Conservation (phyloP, 2,797 vertebrate species). For the Helicolenus hilgendorfi region DNA sequence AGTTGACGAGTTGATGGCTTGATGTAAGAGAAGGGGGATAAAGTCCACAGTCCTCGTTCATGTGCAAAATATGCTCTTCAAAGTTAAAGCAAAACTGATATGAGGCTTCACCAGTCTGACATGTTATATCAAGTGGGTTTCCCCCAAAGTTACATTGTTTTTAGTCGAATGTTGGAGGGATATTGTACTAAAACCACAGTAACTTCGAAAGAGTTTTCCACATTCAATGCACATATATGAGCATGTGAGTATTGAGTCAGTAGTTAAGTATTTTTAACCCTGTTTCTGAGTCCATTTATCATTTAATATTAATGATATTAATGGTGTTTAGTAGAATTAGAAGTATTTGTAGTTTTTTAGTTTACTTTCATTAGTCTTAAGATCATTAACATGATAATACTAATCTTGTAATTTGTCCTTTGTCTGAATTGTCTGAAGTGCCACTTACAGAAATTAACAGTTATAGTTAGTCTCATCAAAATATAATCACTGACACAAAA, state of each 20-base stretch:
- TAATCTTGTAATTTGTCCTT: background rate
- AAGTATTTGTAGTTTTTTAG: too few species aligned
- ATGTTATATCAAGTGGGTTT: background rate
- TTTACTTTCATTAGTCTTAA: background rate
- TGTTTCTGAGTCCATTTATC: background rate
- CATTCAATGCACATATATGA: background rate
- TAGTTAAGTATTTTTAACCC: background rate
- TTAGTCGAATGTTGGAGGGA: background rate
- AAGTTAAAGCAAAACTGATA: background rate
- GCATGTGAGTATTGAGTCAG: background rate
- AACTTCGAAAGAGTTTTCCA: background rate
- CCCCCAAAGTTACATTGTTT: background rate
- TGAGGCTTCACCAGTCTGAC: background rate
- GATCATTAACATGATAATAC: too few species aligned
- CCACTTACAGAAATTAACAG: background rate
- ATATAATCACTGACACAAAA: background rate
- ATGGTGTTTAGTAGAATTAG: too few species aligned
- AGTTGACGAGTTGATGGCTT: too few species aligned
- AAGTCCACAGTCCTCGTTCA: background rate
- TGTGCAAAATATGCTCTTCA: background rate
- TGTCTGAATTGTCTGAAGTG: background rate
- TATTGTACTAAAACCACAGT: background rate
- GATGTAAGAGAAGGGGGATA: background rate
- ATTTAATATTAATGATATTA: too few species aligned
- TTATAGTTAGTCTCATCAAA: background rate